Percentiles rank a stretch among this genome's conserved stretches.
Conservation (phyloP, 2,888 invertebrate genomes). For the Quadriops clusia region DNA sequence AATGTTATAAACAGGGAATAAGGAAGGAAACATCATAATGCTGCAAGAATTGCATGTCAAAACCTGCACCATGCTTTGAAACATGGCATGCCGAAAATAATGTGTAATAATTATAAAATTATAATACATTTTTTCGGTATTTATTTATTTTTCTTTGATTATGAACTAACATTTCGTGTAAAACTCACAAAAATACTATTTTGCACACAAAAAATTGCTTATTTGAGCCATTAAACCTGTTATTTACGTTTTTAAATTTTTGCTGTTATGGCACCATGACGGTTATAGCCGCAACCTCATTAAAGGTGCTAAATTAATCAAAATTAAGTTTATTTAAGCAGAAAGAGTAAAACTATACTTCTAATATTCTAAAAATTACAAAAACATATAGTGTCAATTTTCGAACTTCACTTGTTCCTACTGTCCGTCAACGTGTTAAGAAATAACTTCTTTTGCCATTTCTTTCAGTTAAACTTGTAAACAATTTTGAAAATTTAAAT, state of each 20-base stretch:
- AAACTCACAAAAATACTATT: constrained; percentile 10
- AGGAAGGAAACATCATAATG: constrained; percentile 15
- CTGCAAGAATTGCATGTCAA: constrained; percentile 16
- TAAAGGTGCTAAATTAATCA: background rate
- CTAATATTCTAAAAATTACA: too few relatives aligned
- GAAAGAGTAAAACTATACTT: constrained; percentile 1
- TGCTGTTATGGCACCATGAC: constrained; percentile 5
- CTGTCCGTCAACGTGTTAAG: too few relatives aligned
- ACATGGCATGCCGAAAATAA: constrained; percentile 14
- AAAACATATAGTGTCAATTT: too few relatives aligned
- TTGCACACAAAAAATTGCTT: constrained; percentile 10
- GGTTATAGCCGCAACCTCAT: constrained; percentile 4
- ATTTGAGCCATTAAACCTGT: constrained; percentile 9
- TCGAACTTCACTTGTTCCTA: too few relatives aligned
- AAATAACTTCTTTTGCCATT: too few relatives aligned
- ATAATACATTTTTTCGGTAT: constrained; percentile 13
- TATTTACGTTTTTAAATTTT: constrained; percentile 7
- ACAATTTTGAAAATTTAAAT: too few relatives aligned
- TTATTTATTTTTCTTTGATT: constrained; percentile 14
- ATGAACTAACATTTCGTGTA: constrained; percentile 9
- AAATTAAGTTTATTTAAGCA: constrained; percentile 2
- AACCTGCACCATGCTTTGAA: constrained; percentile 15
- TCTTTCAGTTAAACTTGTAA: too few relatives aligned
- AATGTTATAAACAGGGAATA: constrained; percentile 17
- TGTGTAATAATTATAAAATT: constrained; percentile 16